Percentiles rank a stretch among this genome's conserved stretches.
These are phyloP conservation scores for Dreissena polymorpha DNA, from an alignment of 1,140 invertebrate species.

Conservation along the genomic window DNA sequence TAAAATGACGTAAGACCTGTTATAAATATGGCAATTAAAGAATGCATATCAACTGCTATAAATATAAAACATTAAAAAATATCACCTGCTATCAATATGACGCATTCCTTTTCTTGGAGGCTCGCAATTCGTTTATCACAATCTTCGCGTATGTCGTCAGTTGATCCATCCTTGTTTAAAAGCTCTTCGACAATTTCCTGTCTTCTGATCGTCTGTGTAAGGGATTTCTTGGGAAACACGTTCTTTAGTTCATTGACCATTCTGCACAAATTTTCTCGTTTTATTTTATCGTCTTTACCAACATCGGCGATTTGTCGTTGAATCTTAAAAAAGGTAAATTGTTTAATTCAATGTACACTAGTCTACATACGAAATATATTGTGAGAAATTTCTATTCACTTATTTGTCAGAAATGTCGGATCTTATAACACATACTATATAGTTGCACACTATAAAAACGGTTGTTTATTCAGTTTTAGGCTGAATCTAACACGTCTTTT, in stretches of 20 bases:
- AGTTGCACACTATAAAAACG: background rate
- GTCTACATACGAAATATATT: background rate
- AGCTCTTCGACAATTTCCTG: conserved; percentile 36
- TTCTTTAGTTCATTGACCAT: conserved; percentile 37
- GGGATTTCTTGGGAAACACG: conserved; percentile 13
- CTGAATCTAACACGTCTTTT: too few species aligned
- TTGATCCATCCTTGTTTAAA: conserved; percentile 35
- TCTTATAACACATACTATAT: background rate
- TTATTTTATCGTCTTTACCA: conserved; percentile 8
- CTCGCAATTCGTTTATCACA: conserved; percentile 32
- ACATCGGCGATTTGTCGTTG: background rate
- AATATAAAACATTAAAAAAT: background rate
- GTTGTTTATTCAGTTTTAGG: background rate
- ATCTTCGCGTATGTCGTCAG: conserved; percentile 47
- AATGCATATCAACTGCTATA: too few species aligned
- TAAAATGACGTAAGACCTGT: too few species aligned
- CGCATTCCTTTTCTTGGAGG: conserved; percentile 49
- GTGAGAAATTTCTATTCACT: background rate
- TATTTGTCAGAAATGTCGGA: background rate
- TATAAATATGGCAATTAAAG: too few species aligned
- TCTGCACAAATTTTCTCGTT: conserved; percentile 9
- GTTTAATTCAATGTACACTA: background rate
- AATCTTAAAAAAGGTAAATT: conserved; percentile 16
- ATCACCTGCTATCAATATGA: conserved; percentile 44
- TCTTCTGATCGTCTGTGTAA: background rate